These are phyloP conservation scores for Melanophora roralis DNA, from an alignment of 2,888 invertebrate genomes.

Conservation along the genomic window DNA sequence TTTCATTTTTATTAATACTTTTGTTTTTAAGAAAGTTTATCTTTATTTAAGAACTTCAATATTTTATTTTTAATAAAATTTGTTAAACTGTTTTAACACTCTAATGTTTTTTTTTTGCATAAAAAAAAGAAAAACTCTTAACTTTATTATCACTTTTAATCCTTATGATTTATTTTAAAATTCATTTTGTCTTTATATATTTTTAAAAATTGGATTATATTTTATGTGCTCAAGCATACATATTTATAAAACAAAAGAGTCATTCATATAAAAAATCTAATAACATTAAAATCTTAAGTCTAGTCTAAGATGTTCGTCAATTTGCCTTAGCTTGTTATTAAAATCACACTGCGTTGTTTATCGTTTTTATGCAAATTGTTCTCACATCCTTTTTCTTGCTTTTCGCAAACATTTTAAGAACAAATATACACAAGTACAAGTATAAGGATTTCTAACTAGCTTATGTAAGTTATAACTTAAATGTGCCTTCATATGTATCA, in stretches of 20 bases:
- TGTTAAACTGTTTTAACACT: too few species aligned
- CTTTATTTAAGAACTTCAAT: not conserved
- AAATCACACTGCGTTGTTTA: constrained; percentile 57
- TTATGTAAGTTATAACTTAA: too few species aligned
- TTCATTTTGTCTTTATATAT: constrained; percentile 11
- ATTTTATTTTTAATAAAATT: too few species aligned
- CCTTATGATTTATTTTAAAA: constrained; percentile 23
- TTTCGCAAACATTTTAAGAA: not conserved
- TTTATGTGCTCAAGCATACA: too few species aligned
- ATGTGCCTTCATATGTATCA: too few species aligned
- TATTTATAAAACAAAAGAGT: not conserved
- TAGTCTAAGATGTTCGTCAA: constrained; percentile 55
- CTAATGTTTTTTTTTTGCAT: too few species aligned
- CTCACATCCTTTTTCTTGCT: not conserved
- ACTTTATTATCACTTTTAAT: not conserved
- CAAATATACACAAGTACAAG: not conserved
- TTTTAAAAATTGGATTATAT: too few species aligned
- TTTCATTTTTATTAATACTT: too few species aligned
- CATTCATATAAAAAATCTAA: constrained; percentile 28
- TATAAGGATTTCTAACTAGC: not conserved
- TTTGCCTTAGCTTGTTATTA: constrained; percentile 53
- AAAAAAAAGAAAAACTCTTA: too few species aligned
- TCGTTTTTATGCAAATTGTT: constrained; percentile 35
- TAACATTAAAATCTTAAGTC: constrained; percentile 49
- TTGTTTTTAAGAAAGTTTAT: too few species aligned